A percentile compares a stretch with the other conserved stretches of the same genome.
phyloP scores from a whole-genome alignment of 2,888 invertebrate genomes.

The Clepsis dumicolana region DNA sequence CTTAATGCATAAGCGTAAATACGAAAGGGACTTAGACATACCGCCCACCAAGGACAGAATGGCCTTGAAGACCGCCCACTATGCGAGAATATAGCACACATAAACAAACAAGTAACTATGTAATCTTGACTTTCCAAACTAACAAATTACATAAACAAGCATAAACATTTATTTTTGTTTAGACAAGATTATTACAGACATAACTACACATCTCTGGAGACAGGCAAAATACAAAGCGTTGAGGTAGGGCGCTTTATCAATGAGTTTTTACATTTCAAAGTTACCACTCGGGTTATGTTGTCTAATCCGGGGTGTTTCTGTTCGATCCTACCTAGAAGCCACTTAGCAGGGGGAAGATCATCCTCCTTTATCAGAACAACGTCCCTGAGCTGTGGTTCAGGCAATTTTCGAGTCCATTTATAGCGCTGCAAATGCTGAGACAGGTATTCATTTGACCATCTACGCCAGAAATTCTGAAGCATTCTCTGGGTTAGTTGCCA shows the following conservation, averaged over 20 bases:
- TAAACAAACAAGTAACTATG: not conserved
- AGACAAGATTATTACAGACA: not conserved
- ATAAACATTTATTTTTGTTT: too few relatives aligned
- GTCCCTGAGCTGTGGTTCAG: not conserved
- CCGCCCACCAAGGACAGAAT: constrained; percentile 4
- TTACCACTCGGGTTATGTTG: not conserved
- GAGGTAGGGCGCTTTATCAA: not conserved
- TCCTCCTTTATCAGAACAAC: not conserved
- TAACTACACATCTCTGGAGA: not conserved
- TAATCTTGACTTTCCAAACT: not conserved
- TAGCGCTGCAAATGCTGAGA: not conserved
- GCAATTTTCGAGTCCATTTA: not conserved
- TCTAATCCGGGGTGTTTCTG: not conserved
- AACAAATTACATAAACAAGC: not conserved
- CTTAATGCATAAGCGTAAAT: too few relatives aligned
- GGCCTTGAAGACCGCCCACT: not conserved
- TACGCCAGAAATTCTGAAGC: not conserved
- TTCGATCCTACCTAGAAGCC: not conserved
- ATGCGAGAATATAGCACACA: too few relatives aligned
- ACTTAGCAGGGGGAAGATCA: not conserved
- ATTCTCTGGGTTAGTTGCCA: not conserved
- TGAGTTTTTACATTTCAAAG: not conserved
- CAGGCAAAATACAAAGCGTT: not conserved
- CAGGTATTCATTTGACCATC: not conserved
- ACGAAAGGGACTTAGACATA: too few relatives aligned